phyloP scores from a whole-genome alignment of 2,888 invertebrate species.

The Coenonympha glycerion region DNA sequence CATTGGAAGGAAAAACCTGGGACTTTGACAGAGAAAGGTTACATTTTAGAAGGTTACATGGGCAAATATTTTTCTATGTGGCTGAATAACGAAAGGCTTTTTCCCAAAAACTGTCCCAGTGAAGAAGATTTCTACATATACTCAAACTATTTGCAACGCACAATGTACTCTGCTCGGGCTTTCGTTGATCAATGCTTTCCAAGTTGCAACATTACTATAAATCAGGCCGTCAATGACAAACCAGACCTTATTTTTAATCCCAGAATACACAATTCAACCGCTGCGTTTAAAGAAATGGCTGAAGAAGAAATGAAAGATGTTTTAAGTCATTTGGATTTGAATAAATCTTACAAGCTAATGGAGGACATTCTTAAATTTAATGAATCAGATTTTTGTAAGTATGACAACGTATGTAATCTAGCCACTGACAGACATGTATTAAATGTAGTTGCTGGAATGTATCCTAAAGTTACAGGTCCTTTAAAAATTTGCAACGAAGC shows the following conservation, averaged over 20 bases:
- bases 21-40: constrained; percentile 52
- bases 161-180: constrained; percentile 51
- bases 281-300: constrained; percentile 41
- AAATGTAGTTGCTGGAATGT: constrained; percentile 38
- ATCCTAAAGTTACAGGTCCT: constrained; percentile 55
- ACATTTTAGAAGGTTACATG: constrained; percentile 52
- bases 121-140: constrained; percentile 52
- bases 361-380: constrained; percentile 52
- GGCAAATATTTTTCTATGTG: constrained; percentile 39
- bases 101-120: constrained; percentile 42
- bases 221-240: constrained; percentile 36
- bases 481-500: constrained; percentile 56
- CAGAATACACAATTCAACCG: constrained; percentile 49
- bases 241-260: constrained; percentile 56
- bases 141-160: constrained; percentile 55
- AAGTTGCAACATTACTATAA: constrained; percentile 48
- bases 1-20: constrained; percentile 50
- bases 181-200: constrained; percentile 54
- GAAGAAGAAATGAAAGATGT: constrained; percentile 43
- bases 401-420: constrained; percentile 48
- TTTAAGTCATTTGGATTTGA: constrained; percentile 42
- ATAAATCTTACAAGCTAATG: constrained; percentile 42
- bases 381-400: constrained; percentile 48
- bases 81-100: constrained; percentile 38
- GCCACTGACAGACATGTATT: constrained; percentile 41